These are phyloP conservation scores for Caenorhabditis sp. DNA, from an alignment of 2,888 invertebrate species.

Conservation along the genomic window DNA sequence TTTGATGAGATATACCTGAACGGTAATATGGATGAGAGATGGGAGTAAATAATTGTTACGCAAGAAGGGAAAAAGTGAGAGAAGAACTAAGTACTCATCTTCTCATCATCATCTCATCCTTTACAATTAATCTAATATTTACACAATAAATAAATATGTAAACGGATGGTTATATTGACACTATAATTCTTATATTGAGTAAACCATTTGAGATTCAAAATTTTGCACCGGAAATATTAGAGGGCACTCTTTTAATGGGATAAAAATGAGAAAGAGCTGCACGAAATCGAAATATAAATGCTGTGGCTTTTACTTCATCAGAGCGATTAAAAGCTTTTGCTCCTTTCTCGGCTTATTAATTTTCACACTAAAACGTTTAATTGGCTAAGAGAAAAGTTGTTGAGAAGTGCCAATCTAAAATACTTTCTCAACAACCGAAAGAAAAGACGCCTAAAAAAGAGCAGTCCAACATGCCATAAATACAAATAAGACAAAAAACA, in stretches of 20 bases:
- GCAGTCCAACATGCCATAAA: neutral
- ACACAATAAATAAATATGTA: constrained; percentile 1
- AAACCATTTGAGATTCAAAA: neutral
- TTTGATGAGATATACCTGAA: neutral
- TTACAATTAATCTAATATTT: constrained; percentile 1
- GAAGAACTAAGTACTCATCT: constrained; percentile 1
- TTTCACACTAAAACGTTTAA: no score
- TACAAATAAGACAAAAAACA: constrained; percentile 26
- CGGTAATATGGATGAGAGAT: neutral
- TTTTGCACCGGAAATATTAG: neutral
- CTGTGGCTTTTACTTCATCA: no score
- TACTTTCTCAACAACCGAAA: neutral
- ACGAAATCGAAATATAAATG: no score
- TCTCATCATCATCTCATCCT: neutral
- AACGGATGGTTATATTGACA: constrained; percentile 1
- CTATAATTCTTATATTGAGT: neutral
- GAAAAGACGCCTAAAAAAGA: neutral
- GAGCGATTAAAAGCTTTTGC: no score
- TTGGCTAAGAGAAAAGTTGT: no score
- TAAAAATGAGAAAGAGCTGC: no score
- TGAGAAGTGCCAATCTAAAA: neutral
- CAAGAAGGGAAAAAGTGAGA: neutral
- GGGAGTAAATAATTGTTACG: neutral
- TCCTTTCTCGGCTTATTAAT: no score
- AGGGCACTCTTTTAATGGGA: no score